These are phyloP conservation scores for Spondyliosoma cantharus DNA, from an alignment of 2,797 vertebrate species.

Conservation along the genomic window DNA sequence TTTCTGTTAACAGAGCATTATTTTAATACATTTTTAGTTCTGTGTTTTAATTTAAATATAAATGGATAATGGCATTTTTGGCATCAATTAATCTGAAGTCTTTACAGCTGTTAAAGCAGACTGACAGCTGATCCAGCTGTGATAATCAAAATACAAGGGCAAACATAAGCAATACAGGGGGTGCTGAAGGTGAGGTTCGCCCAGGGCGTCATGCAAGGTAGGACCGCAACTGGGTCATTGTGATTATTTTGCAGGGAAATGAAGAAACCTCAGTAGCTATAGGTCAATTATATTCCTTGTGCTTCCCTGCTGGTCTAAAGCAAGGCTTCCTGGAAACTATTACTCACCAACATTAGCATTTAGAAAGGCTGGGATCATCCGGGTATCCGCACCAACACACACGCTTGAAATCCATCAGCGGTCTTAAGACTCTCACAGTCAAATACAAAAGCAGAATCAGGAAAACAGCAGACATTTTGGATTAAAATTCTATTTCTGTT, in stretches of 20 bases:
- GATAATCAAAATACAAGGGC: too few species aligned
- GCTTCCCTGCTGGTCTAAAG: slow-evolving; percentile 52
- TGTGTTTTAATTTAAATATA: too few species aligned
- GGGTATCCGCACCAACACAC: slow-evolving; percentile 39
- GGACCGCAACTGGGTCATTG: background rate
- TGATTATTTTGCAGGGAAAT: slow-evolving; percentile 35
- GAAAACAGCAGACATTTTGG: slow-evolving; percentile 39
- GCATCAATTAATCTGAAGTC: too few species aligned
- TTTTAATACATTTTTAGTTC: too few species aligned
- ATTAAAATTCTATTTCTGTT: slow-evolving; percentile 63
- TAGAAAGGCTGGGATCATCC: slow-evolving; percentile 73
- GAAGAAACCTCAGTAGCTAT: slow-evolving; percentile 14
- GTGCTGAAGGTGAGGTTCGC: too few species aligned
- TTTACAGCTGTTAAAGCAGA: too few species aligned
- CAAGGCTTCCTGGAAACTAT: slow-evolving; percentile 42
- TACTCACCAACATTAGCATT: slow-evolving; percentile 76
- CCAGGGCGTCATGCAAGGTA: too few species aligned
- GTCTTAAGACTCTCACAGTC: slow-evolving; percentile 37
- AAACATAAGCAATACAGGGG: too few species aligned
- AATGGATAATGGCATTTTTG: too few species aligned
- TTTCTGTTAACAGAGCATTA: too few species aligned
- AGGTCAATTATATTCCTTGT: slow-evolving; percentile 27
- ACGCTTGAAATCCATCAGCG: slow-evolving; percentile 36
- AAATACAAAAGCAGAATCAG: slow-evolving; percentile 41
- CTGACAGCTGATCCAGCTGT: too few species aligned